Conservation (phyloP, 2,797 vertebrate species). For the Agapornis canus region DNA sequence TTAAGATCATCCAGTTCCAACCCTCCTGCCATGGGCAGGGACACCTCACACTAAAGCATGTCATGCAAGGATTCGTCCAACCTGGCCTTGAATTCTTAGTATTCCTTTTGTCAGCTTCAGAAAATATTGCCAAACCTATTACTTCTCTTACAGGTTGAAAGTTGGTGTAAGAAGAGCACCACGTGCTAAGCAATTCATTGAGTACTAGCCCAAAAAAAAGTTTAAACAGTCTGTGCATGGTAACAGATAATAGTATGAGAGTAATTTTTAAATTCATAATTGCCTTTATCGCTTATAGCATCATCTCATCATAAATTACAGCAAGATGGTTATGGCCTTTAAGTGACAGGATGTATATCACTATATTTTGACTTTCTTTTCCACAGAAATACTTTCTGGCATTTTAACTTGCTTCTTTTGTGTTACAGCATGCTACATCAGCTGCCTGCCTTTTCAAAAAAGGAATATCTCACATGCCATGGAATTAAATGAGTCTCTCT, state of each 20-base stretch:
- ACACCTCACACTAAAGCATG: no score
- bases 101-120: background rate
- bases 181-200: background rate
- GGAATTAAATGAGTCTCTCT: slow-evolving; percentile 10
- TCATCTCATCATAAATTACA: slow-evolving; percentile 7
- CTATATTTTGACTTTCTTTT: slow-evolving; percentile 44
- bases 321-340: slow-evolving; percentile 27
- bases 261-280: slow-evolving; percentile 21
- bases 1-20: no score
- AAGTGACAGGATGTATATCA: slow-evolving; percentile 20
- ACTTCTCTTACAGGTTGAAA: background rate
- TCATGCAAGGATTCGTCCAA: no score
- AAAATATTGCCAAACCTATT: background rate
- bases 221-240: background rate
- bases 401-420: slow-evolving; percentile 27
- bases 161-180: background rate
- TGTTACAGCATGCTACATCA: slow-evolving; percentile 21
- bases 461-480: background rate
- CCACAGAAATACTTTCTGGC: slow-evolving; percentile 18
- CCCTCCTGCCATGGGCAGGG: no score
- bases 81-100: background rate
- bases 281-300: background rate
- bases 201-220: background rate
- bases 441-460: slow-evolving; percentile 36
- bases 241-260: background rate